Conservation (phyloP, 2,113 vertebrate genomes). For the Pedetes capensis region DNA sequence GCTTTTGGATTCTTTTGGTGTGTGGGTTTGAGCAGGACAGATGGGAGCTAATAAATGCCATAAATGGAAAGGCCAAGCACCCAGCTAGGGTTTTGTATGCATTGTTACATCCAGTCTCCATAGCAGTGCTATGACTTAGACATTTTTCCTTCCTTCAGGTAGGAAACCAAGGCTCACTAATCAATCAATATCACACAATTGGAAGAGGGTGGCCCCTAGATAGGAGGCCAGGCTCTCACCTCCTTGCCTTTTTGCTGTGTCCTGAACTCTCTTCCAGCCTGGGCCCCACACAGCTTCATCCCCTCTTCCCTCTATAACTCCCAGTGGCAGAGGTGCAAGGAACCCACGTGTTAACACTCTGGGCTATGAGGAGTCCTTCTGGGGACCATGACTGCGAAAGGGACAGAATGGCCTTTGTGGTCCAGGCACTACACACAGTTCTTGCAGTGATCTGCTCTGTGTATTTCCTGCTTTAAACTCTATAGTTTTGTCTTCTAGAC, state of each 20-base stretch:
- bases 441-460: neutral
- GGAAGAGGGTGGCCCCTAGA: neutral
- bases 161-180: neutral
- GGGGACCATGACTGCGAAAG: neutral
- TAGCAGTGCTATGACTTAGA: neutral
- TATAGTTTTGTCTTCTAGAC: neutral
- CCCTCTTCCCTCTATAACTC: accelerated
- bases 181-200: neutral
- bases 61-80: neutral
- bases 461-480: neutral
- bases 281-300: neutral
- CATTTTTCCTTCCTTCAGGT: neutral
- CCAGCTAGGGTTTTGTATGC: neutral
- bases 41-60: neutral
- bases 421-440: too few relatives aligned
- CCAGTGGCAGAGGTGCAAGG: neutral
- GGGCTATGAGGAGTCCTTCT: neutral
- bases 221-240: neutral
- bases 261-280: neutral
- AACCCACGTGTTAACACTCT: neutral
- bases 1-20: neutral
- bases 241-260: neutral
- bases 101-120: neutral
- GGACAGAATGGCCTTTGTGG: neutral
- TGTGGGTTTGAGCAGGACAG: neutral